phyloP scores from a whole-genome alignment of 2,797 vertebrate species.

The Channa striata region DNA sequence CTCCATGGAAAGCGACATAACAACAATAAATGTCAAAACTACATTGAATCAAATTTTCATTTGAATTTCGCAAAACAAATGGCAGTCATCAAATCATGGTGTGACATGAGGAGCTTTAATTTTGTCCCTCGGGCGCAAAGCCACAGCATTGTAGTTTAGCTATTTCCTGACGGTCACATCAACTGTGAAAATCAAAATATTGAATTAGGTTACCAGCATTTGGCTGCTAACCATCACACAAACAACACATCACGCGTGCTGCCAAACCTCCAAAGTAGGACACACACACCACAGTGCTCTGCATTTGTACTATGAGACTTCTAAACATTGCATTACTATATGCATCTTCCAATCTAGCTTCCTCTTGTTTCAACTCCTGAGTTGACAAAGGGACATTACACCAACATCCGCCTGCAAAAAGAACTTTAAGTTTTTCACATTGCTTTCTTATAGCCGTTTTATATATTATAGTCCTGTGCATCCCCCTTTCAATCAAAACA shows the following conservation, averaged over 20 bases:
- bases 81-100: conserved; percentile 31
- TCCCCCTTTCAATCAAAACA: conserved; percentile 76
- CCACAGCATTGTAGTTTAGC: conserved; percentile 22
- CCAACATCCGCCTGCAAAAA: conserved; percentile 58
- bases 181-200: conserved; percentile 57
- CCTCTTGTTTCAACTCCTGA: conserved; percentile 57
- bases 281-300: conserved; percentile 38
- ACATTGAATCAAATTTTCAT: too few species aligned
- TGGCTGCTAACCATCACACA: conserved; percentile 40
- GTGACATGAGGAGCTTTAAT: conserved; percentile 34
- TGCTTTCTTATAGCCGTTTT: conserved; percentile 41
- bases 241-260: conserved; percentile 24
- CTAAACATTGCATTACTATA: conserved; percentile 26
- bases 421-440: conserved; percentile 64
- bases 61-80: conserved; percentile 23
- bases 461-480: too few species aligned
- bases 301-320: conserved; percentile 35
- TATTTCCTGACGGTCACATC: conserved; percentile 48
- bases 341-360: conserved; percentile 61
- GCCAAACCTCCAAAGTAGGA: conserved; percentile 53
- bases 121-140: conserved; percentile 27
- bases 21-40: background rate
- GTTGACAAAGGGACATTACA: conserved; percentile 41
- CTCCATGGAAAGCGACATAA: conserved; percentile 11
- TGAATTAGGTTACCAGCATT: conserved; percentile 65